Evolutionary conservation across 2,888 invertebrate genomes (phyloP).

Genomic region (Clunio marinus): DNA sequence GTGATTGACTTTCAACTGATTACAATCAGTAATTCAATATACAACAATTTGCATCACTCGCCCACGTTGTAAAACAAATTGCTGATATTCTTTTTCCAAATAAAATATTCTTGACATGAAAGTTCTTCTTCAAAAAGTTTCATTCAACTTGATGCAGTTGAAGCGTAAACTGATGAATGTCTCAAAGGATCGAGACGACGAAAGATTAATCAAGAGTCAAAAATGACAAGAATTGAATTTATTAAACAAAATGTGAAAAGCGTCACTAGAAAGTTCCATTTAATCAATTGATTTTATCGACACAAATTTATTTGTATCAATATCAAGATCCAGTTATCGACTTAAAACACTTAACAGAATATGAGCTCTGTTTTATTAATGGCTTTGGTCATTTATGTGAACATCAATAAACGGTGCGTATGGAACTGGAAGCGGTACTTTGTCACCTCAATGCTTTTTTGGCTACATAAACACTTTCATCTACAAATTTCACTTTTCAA

Average conservation of each 20-base stretch:
- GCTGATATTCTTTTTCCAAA: background rate
- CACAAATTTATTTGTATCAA: too few species aligned
- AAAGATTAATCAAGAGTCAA: too few species aligned
- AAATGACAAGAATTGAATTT: too few species aligned
- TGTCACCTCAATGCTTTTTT: too few species aligned
- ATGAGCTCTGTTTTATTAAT: background rate
- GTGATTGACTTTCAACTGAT: too few species aligned
- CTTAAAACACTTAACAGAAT: background rate
- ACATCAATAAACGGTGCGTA: background rate
- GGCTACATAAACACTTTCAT: background rate
- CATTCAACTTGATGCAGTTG: background rate
- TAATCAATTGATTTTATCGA: too few species aligned
- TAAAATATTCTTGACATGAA: too few species aligned
- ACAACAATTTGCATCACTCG: conserved; percentile 26
- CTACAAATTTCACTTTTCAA: background rate
- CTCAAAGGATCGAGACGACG: too few species aligned
- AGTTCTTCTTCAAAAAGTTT: conserved; percentile 2
- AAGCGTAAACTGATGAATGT: too few species aligned
- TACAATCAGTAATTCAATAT: too few species aligned
- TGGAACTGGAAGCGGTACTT: background rate
- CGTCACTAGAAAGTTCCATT: too few species aligned
- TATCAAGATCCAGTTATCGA: background rate
- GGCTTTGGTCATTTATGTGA: background rate
- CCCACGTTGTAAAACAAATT: conserved; percentile 32
- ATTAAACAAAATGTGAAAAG: too few species aligned